Evolutionary conservation across 2,113 vertebrate genomes (phyloP).

Genomic region (Machaerirhynchus nigripectus): DNA sequence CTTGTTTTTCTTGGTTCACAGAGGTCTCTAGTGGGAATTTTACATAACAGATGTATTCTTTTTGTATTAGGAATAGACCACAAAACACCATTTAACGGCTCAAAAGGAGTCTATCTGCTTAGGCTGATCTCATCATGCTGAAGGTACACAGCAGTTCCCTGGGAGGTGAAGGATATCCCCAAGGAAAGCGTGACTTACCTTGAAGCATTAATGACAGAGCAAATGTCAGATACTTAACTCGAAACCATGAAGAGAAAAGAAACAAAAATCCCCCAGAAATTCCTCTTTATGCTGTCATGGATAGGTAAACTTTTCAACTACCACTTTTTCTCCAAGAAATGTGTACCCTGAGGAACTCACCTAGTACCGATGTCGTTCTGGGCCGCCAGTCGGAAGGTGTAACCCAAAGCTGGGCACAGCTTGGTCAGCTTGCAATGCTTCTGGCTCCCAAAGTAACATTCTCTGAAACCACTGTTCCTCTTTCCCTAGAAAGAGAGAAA

Average conservation of each 20-base stretch:
- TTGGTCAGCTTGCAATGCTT: constrained; percentile 92
- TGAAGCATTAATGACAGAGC: not conserved
- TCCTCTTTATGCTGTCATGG: not conserved
- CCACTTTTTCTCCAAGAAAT: not conserved
- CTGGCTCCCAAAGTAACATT: constrained; percentile 93
- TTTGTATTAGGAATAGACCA: not conserved
- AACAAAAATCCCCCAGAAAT: not conserved
- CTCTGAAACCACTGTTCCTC: constrained; percentile 92
- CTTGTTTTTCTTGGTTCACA: constrained; percentile 47
- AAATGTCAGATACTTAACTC: not conserved
- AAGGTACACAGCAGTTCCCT: not conserved
- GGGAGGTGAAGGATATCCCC: not conserved
- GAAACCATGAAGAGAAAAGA: not conserved
- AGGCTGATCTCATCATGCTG: not conserved
- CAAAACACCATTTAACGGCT: not conserved
- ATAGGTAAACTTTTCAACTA: not conserved
- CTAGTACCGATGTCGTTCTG: constrained; percentile 93
- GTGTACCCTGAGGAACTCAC: constrained; percentile 50
- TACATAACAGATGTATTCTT: constrained; percentile 27
- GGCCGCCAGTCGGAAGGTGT: constrained; percentile 94
- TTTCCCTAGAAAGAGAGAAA: constrained; percentile 82
- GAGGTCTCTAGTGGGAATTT: not conserved
- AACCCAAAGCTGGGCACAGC: constrained; percentile 90
- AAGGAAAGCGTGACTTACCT: not conserved
- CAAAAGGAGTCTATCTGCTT: not conserved